Percentiles rank a stretch among this genome's conserved stretches.
These are phyloP conservation scores for Caenorhabditis sp. DNA, from an alignment of 2,888 invertebrate genomes.

Conservation along the genomic window DNA sequence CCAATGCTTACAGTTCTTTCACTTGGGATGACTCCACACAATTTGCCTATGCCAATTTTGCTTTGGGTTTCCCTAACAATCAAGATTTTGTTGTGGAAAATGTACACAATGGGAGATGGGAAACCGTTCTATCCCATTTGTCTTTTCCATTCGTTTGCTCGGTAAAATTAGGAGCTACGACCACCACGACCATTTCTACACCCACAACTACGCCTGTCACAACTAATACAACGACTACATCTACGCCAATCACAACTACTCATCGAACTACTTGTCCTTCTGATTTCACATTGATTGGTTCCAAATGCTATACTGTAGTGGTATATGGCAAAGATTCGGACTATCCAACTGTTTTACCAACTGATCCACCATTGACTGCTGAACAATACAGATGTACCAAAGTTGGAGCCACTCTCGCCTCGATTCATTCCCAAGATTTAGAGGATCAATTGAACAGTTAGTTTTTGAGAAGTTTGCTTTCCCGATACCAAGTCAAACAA, in stretches of 20 bases:
- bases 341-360: conserved; percentile 22
- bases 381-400: conserved; percentile 28
- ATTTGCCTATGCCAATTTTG: conserved; percentile 20
- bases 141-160: conserved; percentile 28
- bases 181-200: background rate
- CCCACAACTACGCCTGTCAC: conserved; percentile 16
- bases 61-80: conserved; percentile 21
- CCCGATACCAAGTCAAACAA: background rate
- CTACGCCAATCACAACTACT: conserved; percentile 8
- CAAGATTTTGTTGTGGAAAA: conserved; percentile 29
- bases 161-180: background rate
- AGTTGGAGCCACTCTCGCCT: conserved; percentile 28
- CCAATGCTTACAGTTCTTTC: background rate
- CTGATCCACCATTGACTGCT: conserved; percentile 21
- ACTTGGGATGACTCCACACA: conserved; percentile 8
- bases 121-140: conserved; percentile 11
- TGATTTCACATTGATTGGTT: conserved; percentile 20
- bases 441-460: background rate
- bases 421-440: conserved; percentile 16
- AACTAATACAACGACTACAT: conserved; percentile 7
- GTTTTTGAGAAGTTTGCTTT: background rate
- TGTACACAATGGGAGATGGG: conserved; percentile 24
- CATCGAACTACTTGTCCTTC: conserved; percentile 12
- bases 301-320: conserved; percentile 6
- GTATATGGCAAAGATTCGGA: conserved; percentile 34